Evolutionary conservation across 2,888 invertebrate genomes (phyloP).

Genomic region (Elmis aenea): DNA sequence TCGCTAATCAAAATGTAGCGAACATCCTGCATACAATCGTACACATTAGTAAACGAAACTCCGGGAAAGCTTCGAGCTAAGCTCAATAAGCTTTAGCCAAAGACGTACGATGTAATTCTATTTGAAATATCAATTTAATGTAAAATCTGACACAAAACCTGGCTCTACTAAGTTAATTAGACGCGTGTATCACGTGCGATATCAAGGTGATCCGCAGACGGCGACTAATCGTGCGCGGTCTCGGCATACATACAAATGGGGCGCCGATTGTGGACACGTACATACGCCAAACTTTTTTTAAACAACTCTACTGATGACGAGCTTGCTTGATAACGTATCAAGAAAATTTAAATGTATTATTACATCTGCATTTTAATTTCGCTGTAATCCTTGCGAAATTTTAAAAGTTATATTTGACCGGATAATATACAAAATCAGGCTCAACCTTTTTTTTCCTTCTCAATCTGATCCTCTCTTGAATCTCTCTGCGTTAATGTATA

Average conservation of each 20-base stretch:
- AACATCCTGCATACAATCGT: slow-evolving; percentile 21
- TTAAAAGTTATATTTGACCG: no score
- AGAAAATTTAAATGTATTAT: no score
- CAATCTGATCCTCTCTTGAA: no score
- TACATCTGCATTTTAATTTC: no score
- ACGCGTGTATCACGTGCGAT: slow-evolving; percentile 33
- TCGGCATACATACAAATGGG: slow-evolving; percentile 42
- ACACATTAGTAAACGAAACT: slow-evolving; percentile 18
- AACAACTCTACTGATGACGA: no score
- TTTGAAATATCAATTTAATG: slow-evolving; percentile 37
- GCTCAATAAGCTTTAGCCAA: slow-evolving; percentile 13
- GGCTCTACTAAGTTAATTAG: slow-evolving; percentile 37
- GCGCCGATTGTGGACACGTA: slow-evolving; percentile 29
- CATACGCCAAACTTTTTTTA: no score
- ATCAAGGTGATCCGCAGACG: slow-evolving; percentile 26
- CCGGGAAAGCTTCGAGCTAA: slow-evolving; percentile 15
- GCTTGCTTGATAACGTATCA: no score
- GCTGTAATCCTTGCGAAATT: no score
- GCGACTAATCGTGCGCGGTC: slow-evolving; percentile 35
- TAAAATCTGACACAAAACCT: slow-evolving; percentile 34
- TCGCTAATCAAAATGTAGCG: slow-evolving; percentile 30
- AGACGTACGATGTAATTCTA: slow-evolving; percentile 25
- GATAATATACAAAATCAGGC: no score
- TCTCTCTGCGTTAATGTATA: no score
- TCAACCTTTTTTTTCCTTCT: no score